Base-by-base conservation (phyloP, 2,888 invertebrate species). In the Apodemia duryi region DNA sequence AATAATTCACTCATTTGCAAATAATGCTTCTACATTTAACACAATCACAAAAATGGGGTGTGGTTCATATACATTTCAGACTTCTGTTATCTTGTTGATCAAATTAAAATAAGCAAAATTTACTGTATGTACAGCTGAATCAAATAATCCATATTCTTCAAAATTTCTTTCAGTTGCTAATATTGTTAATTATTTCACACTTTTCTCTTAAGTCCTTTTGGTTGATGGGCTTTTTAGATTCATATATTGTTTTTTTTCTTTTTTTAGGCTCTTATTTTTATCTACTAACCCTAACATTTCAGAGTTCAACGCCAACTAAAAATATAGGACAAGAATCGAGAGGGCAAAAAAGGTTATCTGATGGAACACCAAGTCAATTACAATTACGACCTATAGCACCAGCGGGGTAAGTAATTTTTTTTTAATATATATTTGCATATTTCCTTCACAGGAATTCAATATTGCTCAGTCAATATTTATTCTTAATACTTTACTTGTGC, bases 331-430 rank as follows among this genome's bases (percentile, higher is more conserved):
- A 88, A 71, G 91, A 91, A 60, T 65, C 80, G 4, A 75, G 91
- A 64, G 91, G 89, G 2, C 91, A 91, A 68, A 91, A 92, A 67
- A 79, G 91, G 63, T 70, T 91, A 32, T 90, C 92, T 0, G 92
- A 92, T 68, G 91, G 91, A 0, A 83, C 89, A 0, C 91, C 92
- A 0, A 92, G 80, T 70, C 91, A 91, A 67, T 73, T 91, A 52
- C 91, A 91, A 72, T 71, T 91, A 10, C 74, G 91, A 51, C 88
- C 92, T 1, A 91, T 92, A 32, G 92, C 92, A 10, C 91, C 92
- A 0, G 90, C 91, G 11, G 88, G 88, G 90, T 89, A 82, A 84
- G 90, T 75, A n/a, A 2, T 62, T n/a, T 51, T 38, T 60, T 43
- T 60, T 11, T 52, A 2, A 41, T 28, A 35, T 32, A 38, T 62